Evolutionary conservation across 2,113 vertebrate species (phyloP).

Genomic region (Rhadina sibilatrix): DNA sequence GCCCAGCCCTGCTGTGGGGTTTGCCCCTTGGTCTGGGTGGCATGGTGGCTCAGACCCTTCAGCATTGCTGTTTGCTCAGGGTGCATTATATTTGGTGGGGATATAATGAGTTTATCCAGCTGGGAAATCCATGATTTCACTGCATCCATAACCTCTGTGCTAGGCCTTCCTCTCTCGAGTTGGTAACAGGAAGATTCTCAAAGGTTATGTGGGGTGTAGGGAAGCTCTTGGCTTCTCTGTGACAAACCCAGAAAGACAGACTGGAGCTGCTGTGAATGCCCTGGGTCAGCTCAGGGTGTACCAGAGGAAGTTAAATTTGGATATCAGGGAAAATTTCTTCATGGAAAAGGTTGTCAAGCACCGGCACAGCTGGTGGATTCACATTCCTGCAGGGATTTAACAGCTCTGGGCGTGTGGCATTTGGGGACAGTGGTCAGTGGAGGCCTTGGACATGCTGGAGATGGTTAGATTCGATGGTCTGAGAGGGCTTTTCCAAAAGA

Average conservation of each 20-base stretch:
- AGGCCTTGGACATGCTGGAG: background rate
- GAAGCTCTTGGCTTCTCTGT: background rate
- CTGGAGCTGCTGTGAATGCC: background rate
- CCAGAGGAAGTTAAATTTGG: background rate
- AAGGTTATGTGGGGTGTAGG: background rate
- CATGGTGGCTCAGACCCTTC: background rate
- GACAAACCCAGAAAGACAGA: background rate
- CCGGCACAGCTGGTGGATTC: background rate
- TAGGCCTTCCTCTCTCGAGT: background rate
- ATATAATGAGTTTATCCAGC: background rate
- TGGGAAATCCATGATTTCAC: background rate
- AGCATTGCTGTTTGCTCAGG: background rate
- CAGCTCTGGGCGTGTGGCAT: background rate
- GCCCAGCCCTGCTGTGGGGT: background rate
- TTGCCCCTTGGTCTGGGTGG: background rate
- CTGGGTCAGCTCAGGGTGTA: background rate
- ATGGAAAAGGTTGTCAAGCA: background rate
- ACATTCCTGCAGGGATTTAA: background rate
- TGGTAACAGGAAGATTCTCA: fast-evolving
- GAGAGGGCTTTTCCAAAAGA: background rate
- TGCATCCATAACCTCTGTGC: background rate
- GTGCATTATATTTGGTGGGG: background rate
- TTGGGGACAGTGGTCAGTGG: background rate
- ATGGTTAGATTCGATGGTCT: background rate
- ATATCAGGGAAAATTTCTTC: background rate